Evolutionary conservation across 2,113 vertebrate genomes (phyloP).

Genomic region (Microtus ochrogaster): DNA sequence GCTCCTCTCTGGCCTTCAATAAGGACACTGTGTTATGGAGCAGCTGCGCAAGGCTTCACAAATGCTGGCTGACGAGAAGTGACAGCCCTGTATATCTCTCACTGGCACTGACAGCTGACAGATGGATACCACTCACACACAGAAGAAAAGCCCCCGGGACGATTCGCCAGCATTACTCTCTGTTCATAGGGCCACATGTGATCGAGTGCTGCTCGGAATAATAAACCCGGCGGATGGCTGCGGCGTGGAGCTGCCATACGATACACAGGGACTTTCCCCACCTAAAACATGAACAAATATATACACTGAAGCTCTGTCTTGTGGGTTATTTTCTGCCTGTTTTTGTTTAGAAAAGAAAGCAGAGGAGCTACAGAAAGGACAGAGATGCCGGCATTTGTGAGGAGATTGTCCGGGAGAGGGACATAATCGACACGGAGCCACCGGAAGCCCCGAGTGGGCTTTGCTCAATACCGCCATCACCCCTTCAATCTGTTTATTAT

Average conservation of each 20-base stretch:
- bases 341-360: constrained; percentile 68
- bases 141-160: constrained; percentile 95
- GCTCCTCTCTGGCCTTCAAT: constrained; percentile 87
- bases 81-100: constrained; percentile 98
- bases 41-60: constrained; percentile 96
- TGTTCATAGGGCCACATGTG: constrained; percentile 94
- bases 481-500: constrained; percentile 66
- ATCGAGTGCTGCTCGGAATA: constrained; percentile 96
- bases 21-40: constrained; percentile 89
- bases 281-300: constrained; percentile 73
- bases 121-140: constrained; percentile 99
- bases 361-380: background rate
- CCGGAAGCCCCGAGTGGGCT: background rate
- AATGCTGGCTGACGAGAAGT: constrained; percentile 94
- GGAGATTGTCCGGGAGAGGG: background rate
- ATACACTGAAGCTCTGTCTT: constrained; percentile 73
- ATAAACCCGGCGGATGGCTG: constrained; percentile 92
- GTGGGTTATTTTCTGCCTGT: constrained; percentile 24
- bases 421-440: background rate
- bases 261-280: constrained; percentile 69
- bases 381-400: fast-evolving
- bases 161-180: constrained; percentile 94
- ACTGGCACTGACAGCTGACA: constrained; percentile 98
- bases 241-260: constrained; percentile 86
- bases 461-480: constrained; percentile 54